A percentile compares a stretch with the other conserved stretches of the same genome.
phyloP scores from a whole-genome alignment of 2,113 vertebrate species.

The Xenopus laevis region DNA sequence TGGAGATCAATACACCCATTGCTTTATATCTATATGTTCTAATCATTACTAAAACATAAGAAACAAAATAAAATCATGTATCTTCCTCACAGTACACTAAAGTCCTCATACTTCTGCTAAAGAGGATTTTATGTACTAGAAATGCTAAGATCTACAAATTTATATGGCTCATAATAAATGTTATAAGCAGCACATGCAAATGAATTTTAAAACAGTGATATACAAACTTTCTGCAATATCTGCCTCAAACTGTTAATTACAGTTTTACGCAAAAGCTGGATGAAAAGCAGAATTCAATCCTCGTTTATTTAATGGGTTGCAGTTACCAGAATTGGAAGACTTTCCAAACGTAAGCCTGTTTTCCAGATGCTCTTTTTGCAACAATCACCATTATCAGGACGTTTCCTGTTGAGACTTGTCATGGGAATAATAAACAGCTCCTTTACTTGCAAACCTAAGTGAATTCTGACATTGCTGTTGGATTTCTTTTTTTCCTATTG shows the following conservation, averaged over 20 bases:
- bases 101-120: no score
- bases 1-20: no score
- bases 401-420: slow-evolving; percentile 36
- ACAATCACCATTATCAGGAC: slow-evolving; percentile 27
- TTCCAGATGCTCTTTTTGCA: slow-evolving; percentile 37
- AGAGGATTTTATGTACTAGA: no score
- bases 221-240: not conserved
- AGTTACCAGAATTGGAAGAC: slow-evolving; percentile 16
- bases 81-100: no score
- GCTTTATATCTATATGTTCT: no score
- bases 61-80: no score
- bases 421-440: slow-evolving; percentile 38
- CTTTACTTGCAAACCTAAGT: slow-evolving; percentile 16
- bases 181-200: no score
- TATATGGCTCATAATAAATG: no score
- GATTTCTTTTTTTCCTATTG: not conserved
- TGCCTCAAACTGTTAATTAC: not conserved
- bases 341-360: slow-evolving; percentile 29
- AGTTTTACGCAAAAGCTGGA: not conserved
- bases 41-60: no score
- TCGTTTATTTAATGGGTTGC: not conserved
- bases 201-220: not conserved
- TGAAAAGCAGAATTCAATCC: not conserved
- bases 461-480: slow-evolving; percentile 16
- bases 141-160: no score